Conservation (phyloP, 2,797 vertebrate species). For the Gadopsis bispinosus region DNA sequence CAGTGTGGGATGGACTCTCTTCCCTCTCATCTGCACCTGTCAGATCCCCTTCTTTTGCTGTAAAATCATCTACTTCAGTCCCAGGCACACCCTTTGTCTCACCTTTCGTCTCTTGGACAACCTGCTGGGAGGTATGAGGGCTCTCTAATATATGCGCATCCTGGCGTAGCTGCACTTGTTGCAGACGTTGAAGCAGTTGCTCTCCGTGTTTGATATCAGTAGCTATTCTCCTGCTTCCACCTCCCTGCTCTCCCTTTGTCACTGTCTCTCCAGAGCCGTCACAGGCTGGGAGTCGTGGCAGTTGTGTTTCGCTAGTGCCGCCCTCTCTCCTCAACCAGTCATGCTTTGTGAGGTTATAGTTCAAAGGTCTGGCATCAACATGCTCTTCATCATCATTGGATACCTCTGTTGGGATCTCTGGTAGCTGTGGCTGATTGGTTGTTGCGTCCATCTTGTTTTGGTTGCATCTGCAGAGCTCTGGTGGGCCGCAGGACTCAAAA, state of each 20-base stretch:
- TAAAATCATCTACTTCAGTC: conserved; percentile 22
- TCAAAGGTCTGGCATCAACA: conserved; percentile 39
- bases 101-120: conserved; percentile 26
- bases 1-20: conserved; percentile 4
- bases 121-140: conserved; percentile 23
- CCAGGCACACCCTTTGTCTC: not conserved
- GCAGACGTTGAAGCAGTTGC: conserved; percentile 78
- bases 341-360: conserved; percentile 46
- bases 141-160: conserved; percentile 49
- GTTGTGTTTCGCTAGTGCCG: conserved; percentile 13
- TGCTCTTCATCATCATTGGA: conserved; percentile 28
- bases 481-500: conserved; percentile 10
- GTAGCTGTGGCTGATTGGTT: conserved; percentile 15
- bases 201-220: conserved; percentile 77
- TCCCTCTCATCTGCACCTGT: conserved; percentile 28
- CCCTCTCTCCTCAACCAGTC: conserved; percentile 62
- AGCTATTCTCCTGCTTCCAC: conserved; percentile 46
- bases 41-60: conserved; percentile 6
- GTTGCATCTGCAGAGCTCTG: conserved; percentile 18
- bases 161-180: conserved; percentile 72
- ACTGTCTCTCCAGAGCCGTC: conserved; percentile 31
- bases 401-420: conserved; percentile 11
- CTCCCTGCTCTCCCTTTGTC: conserved; percentile 4
- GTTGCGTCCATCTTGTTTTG: conserved; percentile 11
- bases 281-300: conserved; percentile 1